Conservation (phyloP, 2,888 invertebrate species). For the Acleris holmiana region DNA sequence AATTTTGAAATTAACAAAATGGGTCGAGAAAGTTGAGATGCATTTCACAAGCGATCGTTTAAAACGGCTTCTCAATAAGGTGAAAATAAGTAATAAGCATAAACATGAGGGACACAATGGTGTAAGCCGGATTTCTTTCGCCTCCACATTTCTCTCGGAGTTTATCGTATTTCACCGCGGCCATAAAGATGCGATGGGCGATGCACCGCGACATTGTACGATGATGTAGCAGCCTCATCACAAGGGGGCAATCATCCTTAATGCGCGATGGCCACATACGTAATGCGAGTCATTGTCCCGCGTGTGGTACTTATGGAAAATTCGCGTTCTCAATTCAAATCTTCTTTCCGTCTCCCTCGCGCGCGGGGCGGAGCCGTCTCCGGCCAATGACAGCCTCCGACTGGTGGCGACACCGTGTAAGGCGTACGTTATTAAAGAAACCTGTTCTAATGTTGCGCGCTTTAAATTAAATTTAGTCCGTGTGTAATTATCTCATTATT, state of each 20-base stretch:
- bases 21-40: conserved; percentile 53
- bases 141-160: conserved; percentile 74
- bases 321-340: conserved; percentile 85
- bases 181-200: conserved; percentile 72
- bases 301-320: conserved; percentile 84
- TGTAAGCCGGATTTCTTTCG: conserved; percentile 78
- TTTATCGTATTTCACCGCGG: conserved; percentile 80
- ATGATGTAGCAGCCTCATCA: conserved; percentile 83
- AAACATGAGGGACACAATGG: conserved; percentile 76
- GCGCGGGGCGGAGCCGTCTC: conserved; percentile 82
- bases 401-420: conserved; percentile 81
- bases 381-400: conserved; percentile 81
- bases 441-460: conserved; percentile 84
- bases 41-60: conserved; percentile 63
- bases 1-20: conserved; percentile 50
- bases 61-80: conserved; percentile 68
- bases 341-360: conserved; percentile 81
- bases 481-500: conserved; percentile 85
- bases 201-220: conserved; percentile 79
- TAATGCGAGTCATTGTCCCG: conserved; percentile 85
- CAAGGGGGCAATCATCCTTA: conserved; percentile 84
- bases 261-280: conserved; percentile 83
- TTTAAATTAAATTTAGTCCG: conserved; percentile 85
- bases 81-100: conserved; percentile 81
- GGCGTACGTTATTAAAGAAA: conserved; percentile 84